Conservation (phyloP, 2,888 invertebrate genomes). For the Anagyrus pseudococci region DNA sequence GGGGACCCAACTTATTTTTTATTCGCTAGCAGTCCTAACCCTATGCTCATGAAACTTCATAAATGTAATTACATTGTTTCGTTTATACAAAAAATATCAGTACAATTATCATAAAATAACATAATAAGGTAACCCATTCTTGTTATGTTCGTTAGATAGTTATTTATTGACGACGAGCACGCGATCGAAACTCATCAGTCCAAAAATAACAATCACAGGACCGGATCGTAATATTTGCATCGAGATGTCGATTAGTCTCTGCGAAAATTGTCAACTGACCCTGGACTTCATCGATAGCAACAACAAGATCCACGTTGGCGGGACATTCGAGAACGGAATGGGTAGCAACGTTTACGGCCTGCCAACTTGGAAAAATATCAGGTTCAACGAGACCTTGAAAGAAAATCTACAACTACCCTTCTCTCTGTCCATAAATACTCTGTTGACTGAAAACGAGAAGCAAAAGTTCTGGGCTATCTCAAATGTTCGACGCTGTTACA, state of each 20-base stretch:
- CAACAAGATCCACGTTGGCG: not conserved
- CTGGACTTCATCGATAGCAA: slow-evolving; percentile 29
- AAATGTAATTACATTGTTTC: slow-evolving; percentile 40
- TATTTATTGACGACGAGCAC: slow-evolving; percentile 34
- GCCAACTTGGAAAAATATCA: slow-evolving; percentile 19
- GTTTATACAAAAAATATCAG: slow-evolving; percentile 11
- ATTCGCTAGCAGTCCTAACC: slow-evolving; percentile 28
- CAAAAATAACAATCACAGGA: not conserved
- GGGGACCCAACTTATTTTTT: slow-evolving; percentile 13
- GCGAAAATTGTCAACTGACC: slow-evolving; percentile 40
- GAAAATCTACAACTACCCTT: slow-evolving; percentile 5
- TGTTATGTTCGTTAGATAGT: slow-evolving; percentile 34
- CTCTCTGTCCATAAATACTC: slow-evolving; percentile 37
- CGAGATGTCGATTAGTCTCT: slow-evolving; percentile 44
- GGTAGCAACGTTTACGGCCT: not conserved
- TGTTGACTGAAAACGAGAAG: not conserved
- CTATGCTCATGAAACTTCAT: slow-evolving; percentile 43
- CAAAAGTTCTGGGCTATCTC: slow-evolving; percentile 43
- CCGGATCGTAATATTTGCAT: slow-evolving; percentile 38
- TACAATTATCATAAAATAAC: not conserved
- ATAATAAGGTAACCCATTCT: slow-evolving; percentile 12
- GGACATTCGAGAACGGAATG: slow-evolving; percentile 7
- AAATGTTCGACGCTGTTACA: slow-evolving; percentile 37
- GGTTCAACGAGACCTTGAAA: slow-evolving; percentile 12
- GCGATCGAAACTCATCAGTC: slow-evolving; percentile 34